Percentiles rank a stretch among this genome's conserved stretches.
phyloP scores from a whole-genome alignment of 2,113 vertebrate species.

The Sclerurus mexicanus region DNA sequence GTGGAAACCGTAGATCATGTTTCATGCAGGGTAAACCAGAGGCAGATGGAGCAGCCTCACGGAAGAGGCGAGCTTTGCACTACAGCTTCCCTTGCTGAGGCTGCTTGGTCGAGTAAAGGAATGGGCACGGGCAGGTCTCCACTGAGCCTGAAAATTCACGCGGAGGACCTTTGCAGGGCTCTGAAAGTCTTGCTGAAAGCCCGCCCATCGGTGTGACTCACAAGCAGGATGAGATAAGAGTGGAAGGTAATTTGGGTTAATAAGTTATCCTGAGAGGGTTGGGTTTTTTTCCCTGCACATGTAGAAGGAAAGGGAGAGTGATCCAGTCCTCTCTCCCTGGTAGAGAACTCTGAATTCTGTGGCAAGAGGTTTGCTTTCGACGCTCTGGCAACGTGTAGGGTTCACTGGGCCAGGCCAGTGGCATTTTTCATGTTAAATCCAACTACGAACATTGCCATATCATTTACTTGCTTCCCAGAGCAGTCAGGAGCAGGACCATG shows the following conservation, averaged over 20 bases:
- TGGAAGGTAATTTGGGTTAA: slow-evolving; percentile 3
- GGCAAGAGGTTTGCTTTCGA: neutral
- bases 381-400: fast-evolving
- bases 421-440: neutral
- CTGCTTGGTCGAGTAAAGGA: neutral
- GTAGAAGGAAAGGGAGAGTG: neutral
- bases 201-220: neutral
- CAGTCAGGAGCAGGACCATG: fast-evolving
- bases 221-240: slow-evolving; percentile 4
- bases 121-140: neutral
- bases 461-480: neutral
- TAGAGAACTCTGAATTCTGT: neutral
- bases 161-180: neutral
- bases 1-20: neutral
- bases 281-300: neutral
- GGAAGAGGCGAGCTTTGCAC: neutral
- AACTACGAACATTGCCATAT: neutral
- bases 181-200: neutral
- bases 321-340: neutral
- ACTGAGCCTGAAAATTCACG: neutral
- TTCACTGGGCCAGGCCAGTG: neutral
- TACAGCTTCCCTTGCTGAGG: neutral
- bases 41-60: neutral
- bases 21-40: neutral
- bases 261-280: neutral